Evolutionary conservation across 2,797 vertebrate genomes (phyloP).

Genomic region (Perodicticus potto): DNA sequence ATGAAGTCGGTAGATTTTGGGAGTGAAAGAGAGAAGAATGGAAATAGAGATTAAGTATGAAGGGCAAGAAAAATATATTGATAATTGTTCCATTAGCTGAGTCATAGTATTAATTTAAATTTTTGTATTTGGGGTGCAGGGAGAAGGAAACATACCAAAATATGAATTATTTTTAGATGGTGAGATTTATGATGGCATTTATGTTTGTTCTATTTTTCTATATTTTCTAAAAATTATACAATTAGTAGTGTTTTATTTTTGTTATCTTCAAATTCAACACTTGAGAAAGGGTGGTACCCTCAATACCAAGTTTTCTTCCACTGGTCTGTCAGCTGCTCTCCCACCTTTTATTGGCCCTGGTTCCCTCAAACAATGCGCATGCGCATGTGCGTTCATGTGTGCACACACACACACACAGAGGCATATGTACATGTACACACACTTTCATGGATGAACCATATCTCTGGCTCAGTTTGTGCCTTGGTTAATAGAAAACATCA

Average conservation of each 20-base stretch:
- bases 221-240: conserved; percentile 1
- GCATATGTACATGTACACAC: background rate
- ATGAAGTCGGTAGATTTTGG: background rate
- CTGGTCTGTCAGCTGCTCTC: background rate
- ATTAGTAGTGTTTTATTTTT: conserved; percentile 7
- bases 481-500: background rate
- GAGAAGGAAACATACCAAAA: background rate
- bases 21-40: background rate
- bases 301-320: background rate
- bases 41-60: background rate
- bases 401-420: too few species aligned
- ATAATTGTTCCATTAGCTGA: background rate
- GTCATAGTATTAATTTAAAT: background rate
- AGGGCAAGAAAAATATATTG: background rate
- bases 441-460: background rate
- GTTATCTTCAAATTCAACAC: background rate
- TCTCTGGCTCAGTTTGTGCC: background rate
- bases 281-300: background rate
- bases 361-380: background rate
- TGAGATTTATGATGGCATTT: background rate
- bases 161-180: background rate
- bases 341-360: background rate
- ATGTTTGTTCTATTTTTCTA: background rate
- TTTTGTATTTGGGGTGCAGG: background rate
- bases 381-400: too few species aligned